Evolutionary conservation across 2,888 invertebrate species (phyloP).

Genomic region (Morinoia aosen): DNA sequence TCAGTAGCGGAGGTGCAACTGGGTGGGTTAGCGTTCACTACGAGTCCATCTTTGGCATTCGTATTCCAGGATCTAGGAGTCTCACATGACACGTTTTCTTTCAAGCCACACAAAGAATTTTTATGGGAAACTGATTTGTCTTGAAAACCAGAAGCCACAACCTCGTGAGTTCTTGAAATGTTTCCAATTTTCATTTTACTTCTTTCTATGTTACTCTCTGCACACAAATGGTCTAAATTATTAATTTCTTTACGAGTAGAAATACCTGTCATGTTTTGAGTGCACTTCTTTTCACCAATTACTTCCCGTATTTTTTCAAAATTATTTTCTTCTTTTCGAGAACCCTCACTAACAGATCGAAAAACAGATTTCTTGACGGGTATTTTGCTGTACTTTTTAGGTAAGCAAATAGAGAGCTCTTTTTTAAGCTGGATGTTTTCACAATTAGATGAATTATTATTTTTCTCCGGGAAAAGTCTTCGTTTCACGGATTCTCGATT

Average conservation of each 20-base stretch:
- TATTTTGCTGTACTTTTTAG: constrained; percentile 21
- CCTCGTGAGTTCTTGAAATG: background rate
- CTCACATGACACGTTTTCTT: constrained; percentile 14
- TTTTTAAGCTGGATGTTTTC: constrained; percentile 33
- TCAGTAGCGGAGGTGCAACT: background rate
- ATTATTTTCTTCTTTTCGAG: background rate
- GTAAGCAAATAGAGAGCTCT: constrained; percentile 23
- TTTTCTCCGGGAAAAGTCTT: constrained; percentile 24
- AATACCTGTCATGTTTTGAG: background rate
- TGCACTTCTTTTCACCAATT: background rate
- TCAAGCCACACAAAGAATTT: background rate
- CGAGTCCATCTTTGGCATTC: background rate
- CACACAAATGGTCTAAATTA: background rate
- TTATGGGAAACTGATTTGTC: background rate
- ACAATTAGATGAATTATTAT: constrained; percentile 34
- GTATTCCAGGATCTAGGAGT: background rate
- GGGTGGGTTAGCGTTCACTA: background rate
- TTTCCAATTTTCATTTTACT: background rate
- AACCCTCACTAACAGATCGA: background rate
- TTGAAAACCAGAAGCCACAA: background rate
- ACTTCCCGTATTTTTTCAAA: background rate
- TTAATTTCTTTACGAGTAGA: background rate
- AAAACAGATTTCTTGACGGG: constrained; percentile 9
- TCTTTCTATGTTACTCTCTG: background rate
- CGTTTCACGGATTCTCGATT: constrained; percentile 7